Base-by-base conservation (phyloP, 2,797 vertebrate genomes). In the Ataeniobius toweri region DNA sequence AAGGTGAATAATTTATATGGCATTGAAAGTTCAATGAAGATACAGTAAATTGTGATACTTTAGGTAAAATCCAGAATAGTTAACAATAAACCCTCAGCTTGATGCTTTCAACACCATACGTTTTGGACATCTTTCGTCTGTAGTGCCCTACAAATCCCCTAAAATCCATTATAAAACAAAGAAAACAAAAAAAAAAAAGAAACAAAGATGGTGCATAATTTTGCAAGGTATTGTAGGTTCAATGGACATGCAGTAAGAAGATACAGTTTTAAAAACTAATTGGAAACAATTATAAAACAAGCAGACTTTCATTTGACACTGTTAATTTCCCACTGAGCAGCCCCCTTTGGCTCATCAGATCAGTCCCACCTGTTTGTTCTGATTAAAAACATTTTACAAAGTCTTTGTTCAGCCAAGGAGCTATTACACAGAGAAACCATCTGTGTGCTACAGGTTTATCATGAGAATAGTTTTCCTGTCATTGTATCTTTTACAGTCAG, bases 351-450 rank as follows among this genome's bases (percentile, higher is more conserved):
- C 59, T 75, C 71, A 28, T 77, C 68, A 39, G 20, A 70, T 67
- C 0, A 83, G 51, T 36, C 18, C 41, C 69, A 48, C 13, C 13
- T 58, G 58, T 86, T 77, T 56, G 75, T 80, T 80, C 77, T 41
- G 16, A 83, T 80, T 80, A 71, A 77, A 73, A 83, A 41, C 14
- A 73, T 73, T 84, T 79, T 18, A 82, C 77, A 39, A 80, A 76
- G 24, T 53, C n/a, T 77, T 77, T 44, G 77, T 83, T 56, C 55
- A 58, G 51, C 67, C 5, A 70, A 22, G 72, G 67, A 79, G 70
- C 74, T 70, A 18, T 77, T 79, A 76, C 77, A 78, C 80, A 75
- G 74, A 73, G 39, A 75, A 80, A 68, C 83, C 73, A 79, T 86
- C 77, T 83, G 75, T 74, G 53, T 77, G 50, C 46, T 51, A 65